These are phyloP conservation scores for Athalia cordata DNA, from an alignment of 2,888 invertebrate species.

Conservation along the genomic window DNA sequence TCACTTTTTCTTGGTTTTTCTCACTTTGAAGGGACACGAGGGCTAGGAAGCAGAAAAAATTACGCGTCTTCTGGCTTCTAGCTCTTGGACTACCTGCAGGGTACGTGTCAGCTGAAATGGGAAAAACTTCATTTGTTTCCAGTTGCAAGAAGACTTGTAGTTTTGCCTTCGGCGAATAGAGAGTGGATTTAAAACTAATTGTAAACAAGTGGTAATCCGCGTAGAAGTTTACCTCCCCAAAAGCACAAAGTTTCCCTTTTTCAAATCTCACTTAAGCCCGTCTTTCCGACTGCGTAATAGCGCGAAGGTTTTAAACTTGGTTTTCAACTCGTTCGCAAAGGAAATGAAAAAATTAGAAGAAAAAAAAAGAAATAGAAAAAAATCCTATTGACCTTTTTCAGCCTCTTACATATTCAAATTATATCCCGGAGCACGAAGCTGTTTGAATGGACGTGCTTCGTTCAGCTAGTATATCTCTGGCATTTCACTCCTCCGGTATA, in stretches of 20 bases:
- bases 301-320: constrained; percentile 50
- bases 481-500: constrained; percentile 42
- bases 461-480: constrained; percentile 53
- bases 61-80: no score
- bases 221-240: not conserved
- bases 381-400: constrained; percentile 54
- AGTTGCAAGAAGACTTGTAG: no score
- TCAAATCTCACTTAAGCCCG: constrained; percentile 24
- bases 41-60: no score
- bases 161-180: not conserved
- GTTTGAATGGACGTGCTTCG: constrained; percentile 56
- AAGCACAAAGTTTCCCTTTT: constrained; percentile 22
- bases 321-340: constrained; percentile 55
- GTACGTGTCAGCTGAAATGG: no score
- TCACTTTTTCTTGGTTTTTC: no score
- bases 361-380: constrained; percentile 46
- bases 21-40: no score
- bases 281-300: constrained; percentile 33
- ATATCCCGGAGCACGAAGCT: constrained; percentile 48
- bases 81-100: no score
- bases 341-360: not conserved
- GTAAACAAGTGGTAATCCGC: constrained; percentile 1
- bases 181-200: not conserved
- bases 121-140: no score
- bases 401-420: constrained; percentile 59